Base-by-base conservation (phyloP, 2,888 invertebrate genomes). In the Drosophila gaucha region DNA sequence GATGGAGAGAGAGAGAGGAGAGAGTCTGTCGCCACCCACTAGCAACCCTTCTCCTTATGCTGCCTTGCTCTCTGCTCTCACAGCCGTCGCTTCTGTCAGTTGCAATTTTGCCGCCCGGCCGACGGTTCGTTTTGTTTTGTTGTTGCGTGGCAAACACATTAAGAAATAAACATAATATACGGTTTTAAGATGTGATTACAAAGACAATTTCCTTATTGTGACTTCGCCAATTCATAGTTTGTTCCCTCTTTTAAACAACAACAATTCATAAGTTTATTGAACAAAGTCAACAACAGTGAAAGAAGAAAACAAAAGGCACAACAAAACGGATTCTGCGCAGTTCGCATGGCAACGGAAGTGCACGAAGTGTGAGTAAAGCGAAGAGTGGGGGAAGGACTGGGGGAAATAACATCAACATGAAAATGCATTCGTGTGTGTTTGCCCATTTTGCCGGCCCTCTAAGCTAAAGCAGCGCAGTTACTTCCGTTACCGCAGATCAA, bases 31-130 rank as follows among this genome's bases (percentile, higher is more conserved):
- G 12, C 3, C 31, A 22, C 30, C 31, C 18, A 20, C 30, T 4
- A 55, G 36, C 76, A 67, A 74, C 75, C 74, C 74, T 67, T 51
- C 55, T n/a, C 31, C 28, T 24, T 18, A 12, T 16, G 36, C 57
- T n/a, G 43, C 38, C 50, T 43, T 44, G 49, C 30, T 49, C 46
- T 33, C 54, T 47, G 38, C 52, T 58, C 46, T 57, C 66, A 54
- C 55, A 52, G 50, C 51, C 68, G 49, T 31, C 60, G 30, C 58
- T 26, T 36, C 39, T 65, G 69, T 70, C 78, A 90, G 91, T 90
- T 89, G 84, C 80, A 80, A 86, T 79, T 89, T 90, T 84, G 82
- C 87, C 88, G 86, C 89, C 84, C 84, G 78, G 84, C 80, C 65
- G 77, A 65, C 65, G 59, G 88, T 86, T 83, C 80, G 89, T 86